phyloP scores from a whole-genome alignment of 2,797 vertebrate genomes.

The Manis crassicaudata region DNA sequence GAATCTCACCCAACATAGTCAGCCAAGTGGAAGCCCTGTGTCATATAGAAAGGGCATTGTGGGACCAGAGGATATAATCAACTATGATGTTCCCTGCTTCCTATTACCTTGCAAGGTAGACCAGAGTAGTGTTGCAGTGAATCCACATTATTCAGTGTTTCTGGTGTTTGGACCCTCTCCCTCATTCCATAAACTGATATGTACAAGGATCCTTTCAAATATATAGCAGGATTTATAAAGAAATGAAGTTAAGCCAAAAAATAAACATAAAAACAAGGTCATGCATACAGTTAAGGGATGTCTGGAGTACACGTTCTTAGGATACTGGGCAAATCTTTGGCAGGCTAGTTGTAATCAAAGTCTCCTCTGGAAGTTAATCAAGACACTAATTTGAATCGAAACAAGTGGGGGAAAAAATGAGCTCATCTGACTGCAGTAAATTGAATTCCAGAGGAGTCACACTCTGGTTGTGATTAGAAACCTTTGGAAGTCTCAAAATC shows the following conservation, averaged over 20 bases:
- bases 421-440: conserved; percentile 49
- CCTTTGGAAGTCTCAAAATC: conserved; percentile 37
- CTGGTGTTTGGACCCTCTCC: background rate
- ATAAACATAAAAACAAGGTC: background rate
- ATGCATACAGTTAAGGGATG: background rate
- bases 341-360: conserved; percentile 28
- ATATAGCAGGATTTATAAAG: background rate
- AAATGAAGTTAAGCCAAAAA: conserved; percentile 18
- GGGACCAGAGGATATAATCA: background rate
- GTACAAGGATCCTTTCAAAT: background rate
- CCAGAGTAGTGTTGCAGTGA: background rate
- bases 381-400: conserved; percentile 60
- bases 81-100: background rate
- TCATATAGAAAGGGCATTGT: background rate
- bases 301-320: background rate
- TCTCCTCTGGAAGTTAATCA: conserved; percentile 62
- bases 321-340: background rate
- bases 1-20: background rate
- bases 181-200: background rate
- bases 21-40: background rate
- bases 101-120: background rate
- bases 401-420: background rate
- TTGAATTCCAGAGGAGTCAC: conserved; percentile 37
- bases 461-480: conserved; percentile 45
- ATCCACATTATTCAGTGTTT: background rate